Percentiles rank a stretch among this genome's conserved stretches.
phyloP scores from a whole-genome alignment of 2,113 vertebrate species.

The Otis tarda region DNA sequence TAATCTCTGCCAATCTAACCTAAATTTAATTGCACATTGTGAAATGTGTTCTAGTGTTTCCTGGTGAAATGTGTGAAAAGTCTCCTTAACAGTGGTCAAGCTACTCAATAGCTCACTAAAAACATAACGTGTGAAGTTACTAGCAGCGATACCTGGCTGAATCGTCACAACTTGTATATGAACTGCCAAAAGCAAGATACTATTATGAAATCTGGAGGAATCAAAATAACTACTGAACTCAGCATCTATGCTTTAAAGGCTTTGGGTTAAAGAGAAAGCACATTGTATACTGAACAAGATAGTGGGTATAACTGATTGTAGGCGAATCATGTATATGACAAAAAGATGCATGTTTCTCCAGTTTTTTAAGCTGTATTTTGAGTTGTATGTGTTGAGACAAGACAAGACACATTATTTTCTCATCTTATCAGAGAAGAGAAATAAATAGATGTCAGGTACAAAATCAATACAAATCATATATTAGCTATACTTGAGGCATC shows the following conservation, averaged over 20 bases:
- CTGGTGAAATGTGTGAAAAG: not conserved
- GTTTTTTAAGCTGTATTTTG: not conserved
- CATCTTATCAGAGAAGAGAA: not conserved
- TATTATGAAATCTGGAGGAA: not conserved
- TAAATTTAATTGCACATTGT: not conserved
- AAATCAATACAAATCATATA: not conserved
- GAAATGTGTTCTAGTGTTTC: not conserved
- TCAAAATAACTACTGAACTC: not conserved
- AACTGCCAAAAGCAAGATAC: not conserved
- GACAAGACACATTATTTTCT: not conserved
- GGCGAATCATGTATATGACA: not conserved
- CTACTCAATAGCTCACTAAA: not conserved
- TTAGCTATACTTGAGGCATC: not conserved
- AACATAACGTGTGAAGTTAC: not conserved
- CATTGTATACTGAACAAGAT: not conserved
- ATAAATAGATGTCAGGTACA: not conserved
- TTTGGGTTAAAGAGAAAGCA: not conserved
- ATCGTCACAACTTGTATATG: not conserved
- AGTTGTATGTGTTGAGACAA: not conserved
- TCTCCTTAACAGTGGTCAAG: not conserved
- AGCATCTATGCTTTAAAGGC: not conserved
- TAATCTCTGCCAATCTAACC: not conserved
- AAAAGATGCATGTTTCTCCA: not conserved
- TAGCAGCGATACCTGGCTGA: not conserved
- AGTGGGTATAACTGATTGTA: not conserved